phyloP scores from a whole-genome alignment of 2,113 vertebrate genomes.

The Eolophus roseicapilla region DNA sequence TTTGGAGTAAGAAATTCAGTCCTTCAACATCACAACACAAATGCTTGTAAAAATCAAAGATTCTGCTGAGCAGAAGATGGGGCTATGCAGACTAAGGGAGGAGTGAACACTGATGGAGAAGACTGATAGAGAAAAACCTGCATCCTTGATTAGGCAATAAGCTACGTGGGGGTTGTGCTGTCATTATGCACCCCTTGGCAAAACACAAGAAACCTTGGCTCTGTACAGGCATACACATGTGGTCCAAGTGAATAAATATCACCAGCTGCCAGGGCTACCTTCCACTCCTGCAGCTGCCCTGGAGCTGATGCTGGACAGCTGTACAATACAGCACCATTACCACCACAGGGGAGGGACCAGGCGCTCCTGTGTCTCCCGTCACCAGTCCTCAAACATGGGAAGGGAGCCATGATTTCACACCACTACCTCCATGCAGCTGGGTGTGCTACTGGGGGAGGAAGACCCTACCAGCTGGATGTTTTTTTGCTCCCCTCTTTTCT shows the following conservation, averaged over 20 bases:
- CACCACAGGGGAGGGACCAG: not conserved
- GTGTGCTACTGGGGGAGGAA: not conserved
- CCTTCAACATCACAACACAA: not conserved
- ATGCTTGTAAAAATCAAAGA: not conserved
- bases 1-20: not conserved
- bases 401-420: not conserved
- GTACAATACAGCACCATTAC: not conserved
- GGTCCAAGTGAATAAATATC: not conserved
- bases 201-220: not conserved
- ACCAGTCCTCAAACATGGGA: accelerated
- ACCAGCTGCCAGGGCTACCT: not conserved
- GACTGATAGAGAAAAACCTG: not conserved
- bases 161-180: accelerated
- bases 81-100: not conserved
- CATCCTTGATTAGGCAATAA: not conserved
- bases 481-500: not conserved
- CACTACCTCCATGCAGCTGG: accelerated
- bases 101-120: not conserved
- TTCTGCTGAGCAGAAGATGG: not conserved
- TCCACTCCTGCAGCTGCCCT: not conserved
- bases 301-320: accelerated
- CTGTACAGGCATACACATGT: accelerated
- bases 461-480: accelerated
- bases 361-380: not conserved
- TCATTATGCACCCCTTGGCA: not conserved